These are phyloP conservation scores for Leucania comma DNA, from an alignment of 2,888 invertebrate species.

Conservation along the genomic window DNA sequence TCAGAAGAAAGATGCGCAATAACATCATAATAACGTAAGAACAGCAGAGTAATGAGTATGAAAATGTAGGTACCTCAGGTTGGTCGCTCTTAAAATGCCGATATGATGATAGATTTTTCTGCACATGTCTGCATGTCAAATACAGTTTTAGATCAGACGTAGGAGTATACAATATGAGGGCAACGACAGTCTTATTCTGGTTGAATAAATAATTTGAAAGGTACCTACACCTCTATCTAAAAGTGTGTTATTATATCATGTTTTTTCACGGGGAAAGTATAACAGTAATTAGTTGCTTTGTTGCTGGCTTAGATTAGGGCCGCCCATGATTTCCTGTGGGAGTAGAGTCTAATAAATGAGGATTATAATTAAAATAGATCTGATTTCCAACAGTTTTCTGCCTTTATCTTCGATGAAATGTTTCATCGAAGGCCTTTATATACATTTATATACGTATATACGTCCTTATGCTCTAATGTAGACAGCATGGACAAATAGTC, in stretches of 20 bases:
- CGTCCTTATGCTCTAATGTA: no score
- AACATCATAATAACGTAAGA: no score
- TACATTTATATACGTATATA: no score
- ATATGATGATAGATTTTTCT: slow-evolving; percentile 43
- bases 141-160: slow-evolving; percentile 59
- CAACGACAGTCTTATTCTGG: slow-evolving; percentile 41
- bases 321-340: slow-evolving; percentile 29
- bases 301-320: slow-evolving; percentile 32
- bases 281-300: slow-evolving; percentile 20
- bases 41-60: no score
- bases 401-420: no score
- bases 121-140: slow-evolving; percentile 53
- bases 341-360: background rate
- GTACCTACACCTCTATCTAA: slow-evolving; percentile 12
- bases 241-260: slow-evolving; percentile 35
- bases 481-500: no score
- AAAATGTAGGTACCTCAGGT: no score
- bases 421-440: no score
- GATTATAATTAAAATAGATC: slow-evolving; percentile 3
- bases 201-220: slow-evolving; percentile 51
- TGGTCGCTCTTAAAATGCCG: no score
- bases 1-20: no score
- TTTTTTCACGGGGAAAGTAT: slow-evolving; percentile 20
- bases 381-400: background rate
- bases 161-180: slow-evolving; percentile 47